Base-by-base conservation (phyloP, 92 coral and sea anemone species). In the Palythoa caribaeorum region DNA sequence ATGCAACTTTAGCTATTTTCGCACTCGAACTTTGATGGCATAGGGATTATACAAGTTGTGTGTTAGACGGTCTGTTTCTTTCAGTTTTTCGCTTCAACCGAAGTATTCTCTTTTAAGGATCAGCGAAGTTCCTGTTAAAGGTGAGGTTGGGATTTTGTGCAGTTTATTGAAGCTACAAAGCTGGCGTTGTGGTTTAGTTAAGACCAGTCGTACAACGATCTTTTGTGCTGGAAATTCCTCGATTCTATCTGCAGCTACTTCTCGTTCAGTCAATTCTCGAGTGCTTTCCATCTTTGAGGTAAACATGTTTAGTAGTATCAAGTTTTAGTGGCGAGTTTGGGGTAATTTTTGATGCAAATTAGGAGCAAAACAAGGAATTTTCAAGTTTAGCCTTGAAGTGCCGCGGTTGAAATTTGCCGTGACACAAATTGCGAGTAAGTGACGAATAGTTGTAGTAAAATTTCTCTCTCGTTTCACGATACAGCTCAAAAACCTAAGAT, bases 1-100 rank as follows among this genome's bases (percentile, higher is more conserved):
- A 91, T 90, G 93, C 89, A 93, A 94, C 96, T 94, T 93, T 90
- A 95, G 90, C 93, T 91, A 87, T 85, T 77, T 90, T 92, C 89
- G 85, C 92, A 84, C 78, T 70, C 38, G 73, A 78, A 54, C 55
- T 84, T 89, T 80, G 86, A 81, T 66, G 86, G 71, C 86, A 81
- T 48, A 81, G 86, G 48, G 76, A 79, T 81, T 81, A 66, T 71
- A 28, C 65, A 81, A 81, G 76, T 51, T 44, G 73, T 65, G 59
- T 19, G 14, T 54, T 19, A 81, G 39, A 60, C 73, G 20, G 11
- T 44, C 39, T 81, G 57, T 65, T 63, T 68, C 40, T 55, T 44
- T 66, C 73, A 4, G 16, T 71, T 62, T 51, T 37, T 65, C 76
- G 59, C 62, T 81, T 81, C 76, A 44, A 66, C 76, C 44, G 63